Evolutionary conservation across 2,113 vertebrate genomes (phyloP).

Genomic region (Eurypyga helias): DNA sequence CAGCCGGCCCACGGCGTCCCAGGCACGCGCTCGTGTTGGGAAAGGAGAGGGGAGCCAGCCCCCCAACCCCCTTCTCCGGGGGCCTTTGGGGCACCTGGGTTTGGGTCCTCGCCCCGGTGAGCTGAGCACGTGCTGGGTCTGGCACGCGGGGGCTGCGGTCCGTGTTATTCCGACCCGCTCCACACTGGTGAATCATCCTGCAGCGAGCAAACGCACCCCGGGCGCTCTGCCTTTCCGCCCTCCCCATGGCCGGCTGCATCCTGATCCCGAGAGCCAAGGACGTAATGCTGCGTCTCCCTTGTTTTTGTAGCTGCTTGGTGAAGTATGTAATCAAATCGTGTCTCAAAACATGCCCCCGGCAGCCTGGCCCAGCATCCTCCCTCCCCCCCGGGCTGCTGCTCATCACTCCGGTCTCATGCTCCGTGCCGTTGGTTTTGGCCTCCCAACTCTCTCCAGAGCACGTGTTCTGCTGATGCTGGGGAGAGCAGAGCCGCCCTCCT

Average conservation of each 20-base stretch:
- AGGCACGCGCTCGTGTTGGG: too few relatives aligned
- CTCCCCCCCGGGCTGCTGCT: background rate
- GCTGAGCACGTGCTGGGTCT: fast-evolving
- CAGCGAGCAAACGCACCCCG: background rate
- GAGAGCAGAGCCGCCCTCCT: background rate
- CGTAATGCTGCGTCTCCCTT: background rate
- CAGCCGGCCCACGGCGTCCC: background rate
- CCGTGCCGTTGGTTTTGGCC: background rate
- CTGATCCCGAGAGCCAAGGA: background rate
- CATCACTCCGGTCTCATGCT: fast-evolving
- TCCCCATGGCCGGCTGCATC: background rate
- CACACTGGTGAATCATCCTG: background rate
- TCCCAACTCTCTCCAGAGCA: background rate
- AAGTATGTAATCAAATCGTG: background rate
- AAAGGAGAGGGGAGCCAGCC: background rate
- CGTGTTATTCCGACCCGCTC: background rate
- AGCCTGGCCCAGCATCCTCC: background rate
- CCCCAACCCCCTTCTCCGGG: too few relatives aligned
- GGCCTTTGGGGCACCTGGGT: fast-evolving
- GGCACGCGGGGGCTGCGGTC: background rate
- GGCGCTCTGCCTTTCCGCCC: background rate
- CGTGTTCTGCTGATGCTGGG: fast-evolving
- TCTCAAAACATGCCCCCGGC: background rate
- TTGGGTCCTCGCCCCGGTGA: background rate
- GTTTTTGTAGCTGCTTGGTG: background rate